A percentile compares a stretch with the other conserved stretches of the same genome.
These are phyloP conservation scores for Momotus momota DNA, from an alignment of 2,797 vertebrate species.

Conservation along the genomic window DNA sequence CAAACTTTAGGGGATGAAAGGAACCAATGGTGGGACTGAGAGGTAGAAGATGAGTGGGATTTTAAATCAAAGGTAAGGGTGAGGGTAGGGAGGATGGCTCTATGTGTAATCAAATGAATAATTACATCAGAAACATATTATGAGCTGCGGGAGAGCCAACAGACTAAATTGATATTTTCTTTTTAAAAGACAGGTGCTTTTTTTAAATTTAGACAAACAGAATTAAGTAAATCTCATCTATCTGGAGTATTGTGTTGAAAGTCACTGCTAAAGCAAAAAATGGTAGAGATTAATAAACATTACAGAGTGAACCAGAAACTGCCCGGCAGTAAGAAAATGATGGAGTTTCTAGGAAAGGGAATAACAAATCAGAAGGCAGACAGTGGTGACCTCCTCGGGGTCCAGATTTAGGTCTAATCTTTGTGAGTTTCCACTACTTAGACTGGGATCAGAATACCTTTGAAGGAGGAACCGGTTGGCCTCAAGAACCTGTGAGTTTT, in stretches of 20 bases:
- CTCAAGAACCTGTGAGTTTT: background rate
- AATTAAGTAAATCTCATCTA: background rate
- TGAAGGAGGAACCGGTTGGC: background rate
- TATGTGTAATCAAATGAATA: background rate
- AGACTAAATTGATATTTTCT: background rate
- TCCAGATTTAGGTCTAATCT: background rate
- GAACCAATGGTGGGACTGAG: background rate
- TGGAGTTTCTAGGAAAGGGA: background rate
- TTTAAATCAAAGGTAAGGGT: background rate
- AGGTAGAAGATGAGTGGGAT: background rate
- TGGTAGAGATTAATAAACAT: background rate
- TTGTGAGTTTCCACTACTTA: background rate
- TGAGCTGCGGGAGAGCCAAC: background rate
- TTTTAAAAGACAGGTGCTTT: background rate
- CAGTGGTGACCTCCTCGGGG: background rate
- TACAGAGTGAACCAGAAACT: background rate
- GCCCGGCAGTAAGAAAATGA: background rate
- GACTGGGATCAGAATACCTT: background rate
- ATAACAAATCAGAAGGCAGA: background rate
- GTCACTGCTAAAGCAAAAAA: background rate
- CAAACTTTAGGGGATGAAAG: background rate
- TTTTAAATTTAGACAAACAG: background rate
- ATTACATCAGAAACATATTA: background rate
- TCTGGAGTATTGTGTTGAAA: background rate
- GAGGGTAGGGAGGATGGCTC: background rate